Evolutionary conservation across 2,113 vertebrate genomes (phyloP).

Genomic region (Neotragus moschatus): DNA sequence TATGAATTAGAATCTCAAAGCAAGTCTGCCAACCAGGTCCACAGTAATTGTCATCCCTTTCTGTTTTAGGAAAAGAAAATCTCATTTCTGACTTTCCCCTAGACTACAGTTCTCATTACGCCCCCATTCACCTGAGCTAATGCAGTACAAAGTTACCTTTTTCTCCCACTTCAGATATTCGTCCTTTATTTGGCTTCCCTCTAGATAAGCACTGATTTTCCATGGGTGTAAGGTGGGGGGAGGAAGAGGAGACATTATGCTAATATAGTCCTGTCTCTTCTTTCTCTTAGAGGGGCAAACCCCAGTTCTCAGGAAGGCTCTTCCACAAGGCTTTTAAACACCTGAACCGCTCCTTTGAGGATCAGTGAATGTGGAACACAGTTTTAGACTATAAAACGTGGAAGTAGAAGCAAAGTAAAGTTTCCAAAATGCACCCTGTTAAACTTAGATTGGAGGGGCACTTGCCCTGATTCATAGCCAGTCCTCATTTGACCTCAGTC

Average conservation of each 20-base stretch:
- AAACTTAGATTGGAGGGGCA: conserved; percentile 55
- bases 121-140: neutral
- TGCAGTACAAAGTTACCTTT: neutral
- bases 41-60: conserved; percentile 62
- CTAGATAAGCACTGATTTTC: conserved; percentile 21
- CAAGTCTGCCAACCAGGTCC: conserved; percentile 34
- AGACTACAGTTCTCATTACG: neutral
- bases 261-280: neutral
- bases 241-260: conserved; percentile 26
- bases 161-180: neutral
- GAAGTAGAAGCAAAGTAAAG: conserved; percentile 64
- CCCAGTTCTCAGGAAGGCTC: conserved; percentile 49
- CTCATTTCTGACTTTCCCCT: conserved; percentile 45
- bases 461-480: neutral
- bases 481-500: conserved; percentile 32
- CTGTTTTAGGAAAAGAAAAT: conserved; percentile 49
- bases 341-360: conserved; percentile 64
- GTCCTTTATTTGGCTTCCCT: neutral
- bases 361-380: conserved; percentile 73
- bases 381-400: conserved; percentile 68
- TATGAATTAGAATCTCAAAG: conserved; percentile 47
- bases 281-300: conserved; percentile 34
- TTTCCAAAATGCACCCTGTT: conserved; percentile 57
- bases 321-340: conserved; percentile 54
- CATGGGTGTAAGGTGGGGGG: neutral